These are phyloP conservation scores for human (Homo sapiens) DNA, from an alignment of 2,113 vertebrate genomes.

Conservation along the genomic window GRCh38 chr1:87466501-87467000, in stretches of 20 bases:
- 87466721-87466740: neutral
- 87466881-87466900: neutral
- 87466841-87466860: constrained; percentile 31
- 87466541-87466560: constrained; percentile 83
- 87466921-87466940: neutral
- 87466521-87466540: constrained; percentile 88
- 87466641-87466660: constrained; percentile 83
- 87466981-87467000: neutral
- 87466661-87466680: constrained; percentile 66
- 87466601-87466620: constrained; percentile 87
- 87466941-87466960: neutral
- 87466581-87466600: constrained; percentile 88
- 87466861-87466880: neutral
- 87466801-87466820: constrained; percentile 11
- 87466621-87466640: constrained; percentile 83
- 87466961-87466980: neutral
- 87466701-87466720: constrained; percentile 69
- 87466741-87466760: neutral
- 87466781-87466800: neutral
- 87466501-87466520: constrained; percentile 92
- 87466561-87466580: constrained; percentile 82
- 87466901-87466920: neutral
- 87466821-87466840: constrained; percentile 49
- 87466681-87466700: constrained; percentile 54
- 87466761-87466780: neutral